These are phyloP conservation scores for Macrophya alboannulata DNA, from an alignment of 2,888 invertebrate species.

Conservation along the genomic window DNA sequence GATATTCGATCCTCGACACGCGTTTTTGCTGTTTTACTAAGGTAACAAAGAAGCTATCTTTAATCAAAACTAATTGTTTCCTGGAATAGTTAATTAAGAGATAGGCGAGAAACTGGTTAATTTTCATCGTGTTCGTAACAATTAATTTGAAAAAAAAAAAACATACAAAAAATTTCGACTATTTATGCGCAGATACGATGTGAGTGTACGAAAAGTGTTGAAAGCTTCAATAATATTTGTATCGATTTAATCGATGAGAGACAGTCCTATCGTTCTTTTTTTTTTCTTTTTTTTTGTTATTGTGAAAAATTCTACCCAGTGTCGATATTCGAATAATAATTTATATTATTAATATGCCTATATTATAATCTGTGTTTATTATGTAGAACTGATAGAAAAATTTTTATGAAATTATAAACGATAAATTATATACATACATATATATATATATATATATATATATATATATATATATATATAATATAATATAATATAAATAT, in stretches of 20 bases:
- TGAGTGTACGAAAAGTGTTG: not conserved
- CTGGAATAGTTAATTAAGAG: not conserved
- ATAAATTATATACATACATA: no score
- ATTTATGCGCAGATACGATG: not conserved
- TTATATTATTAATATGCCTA: not conserved
- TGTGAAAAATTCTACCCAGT: not conserved
- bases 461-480: no score
- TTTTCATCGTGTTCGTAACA: not conserved
- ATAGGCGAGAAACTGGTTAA: not conserved
- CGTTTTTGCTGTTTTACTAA: not conserved
- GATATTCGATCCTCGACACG: not conserved
- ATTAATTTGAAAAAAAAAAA: not conserved
- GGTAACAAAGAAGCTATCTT: not conserved
- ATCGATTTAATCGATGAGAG: not conserved
- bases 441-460: no score
- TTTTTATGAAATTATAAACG: not conserved
- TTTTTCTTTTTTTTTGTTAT: not conserved
- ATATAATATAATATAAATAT: not conserved
- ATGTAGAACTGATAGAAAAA: not conserved
- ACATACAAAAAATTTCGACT: not conserved
- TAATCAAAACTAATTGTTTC: conserved; percentile 1
- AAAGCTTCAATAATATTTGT: not conserved
- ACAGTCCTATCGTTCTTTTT: not conserved
- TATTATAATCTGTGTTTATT: not conserved
- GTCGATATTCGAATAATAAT: conserved; percentile 15